These are phyloP conservation scores for Stenodema calcarata DNA, from an alignment of 2,888 invertebrate genomes.

Conservation along the genomic window DNA sequence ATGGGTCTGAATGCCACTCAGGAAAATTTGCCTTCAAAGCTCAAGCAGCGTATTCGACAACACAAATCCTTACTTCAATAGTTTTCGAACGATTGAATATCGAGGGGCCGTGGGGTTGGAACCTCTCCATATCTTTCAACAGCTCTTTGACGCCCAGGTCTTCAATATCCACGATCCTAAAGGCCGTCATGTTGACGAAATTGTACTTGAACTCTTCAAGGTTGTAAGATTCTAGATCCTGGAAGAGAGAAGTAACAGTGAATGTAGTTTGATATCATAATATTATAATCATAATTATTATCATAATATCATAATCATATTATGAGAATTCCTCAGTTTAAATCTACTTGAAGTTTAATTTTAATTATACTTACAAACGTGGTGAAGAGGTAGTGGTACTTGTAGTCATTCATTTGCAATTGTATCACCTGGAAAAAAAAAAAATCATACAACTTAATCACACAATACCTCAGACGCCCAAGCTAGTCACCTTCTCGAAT, in stretches of 20 bases:
- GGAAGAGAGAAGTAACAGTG: background rate
- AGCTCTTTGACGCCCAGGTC: constrained; percentile 72
- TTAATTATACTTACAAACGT: constrained; percentile 67
- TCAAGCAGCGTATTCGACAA: background rate
- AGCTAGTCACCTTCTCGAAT: no score
- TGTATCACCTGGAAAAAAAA: constrained; percentile 71
- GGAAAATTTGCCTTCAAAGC: no score
- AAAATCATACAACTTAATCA: background rate
- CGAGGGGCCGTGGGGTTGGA: constrained; percentile 66
- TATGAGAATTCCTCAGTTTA: no score
- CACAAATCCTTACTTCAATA: constrained; percentile 63
- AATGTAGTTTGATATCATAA: no score
- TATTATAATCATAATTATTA: no score
- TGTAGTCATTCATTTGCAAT: constrained; percentile 84
- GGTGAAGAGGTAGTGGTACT: constrained; percentile 83
- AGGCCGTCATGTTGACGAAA: constrained; percentile 78
- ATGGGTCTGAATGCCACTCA: no score
- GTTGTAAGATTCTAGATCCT: constrained; percentile 73
- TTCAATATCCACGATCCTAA: constrained; percentile 74
- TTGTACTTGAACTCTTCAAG: constrained; percentile 77
- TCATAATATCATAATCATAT: no score
- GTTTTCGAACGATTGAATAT: constrained; percentile 63
- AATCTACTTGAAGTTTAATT: no score
- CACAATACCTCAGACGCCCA: no score
- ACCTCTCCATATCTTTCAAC: constrained; percentile 74